Evolutionary conservation across 2,113 vertebrate genomes (phyloP).

Genomic region (Antechinus stuartii): DNA sequence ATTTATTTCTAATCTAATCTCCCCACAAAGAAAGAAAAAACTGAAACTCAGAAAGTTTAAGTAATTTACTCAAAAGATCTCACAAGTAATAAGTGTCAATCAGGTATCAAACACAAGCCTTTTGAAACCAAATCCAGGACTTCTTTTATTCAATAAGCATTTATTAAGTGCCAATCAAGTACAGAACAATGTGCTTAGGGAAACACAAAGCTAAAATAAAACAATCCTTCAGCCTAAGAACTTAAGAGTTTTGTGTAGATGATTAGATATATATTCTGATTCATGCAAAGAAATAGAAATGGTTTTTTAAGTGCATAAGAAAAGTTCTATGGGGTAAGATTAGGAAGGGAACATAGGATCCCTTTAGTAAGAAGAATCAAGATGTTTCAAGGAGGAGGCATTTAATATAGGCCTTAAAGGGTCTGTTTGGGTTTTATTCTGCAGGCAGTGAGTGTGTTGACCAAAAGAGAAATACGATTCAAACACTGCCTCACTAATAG

Average conservation of each 20-base stretch:
- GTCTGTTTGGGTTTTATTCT: neutral
- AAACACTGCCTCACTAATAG: neutral
- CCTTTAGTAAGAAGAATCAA: neutral
- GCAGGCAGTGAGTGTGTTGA: neutral
- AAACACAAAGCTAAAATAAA: neutral
- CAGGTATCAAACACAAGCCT: neutral
- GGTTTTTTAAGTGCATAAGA: neutral
- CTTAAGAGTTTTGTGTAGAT: neutral
- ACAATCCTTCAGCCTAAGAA: neutral
- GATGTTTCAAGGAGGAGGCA: neutral
- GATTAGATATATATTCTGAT: neutral
- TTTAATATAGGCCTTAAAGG: neutral
- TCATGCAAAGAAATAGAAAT: neutral
- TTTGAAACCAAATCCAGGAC: neutral
- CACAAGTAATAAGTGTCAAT: neutral
- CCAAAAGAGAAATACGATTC: neutral
- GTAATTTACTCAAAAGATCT: neutral
- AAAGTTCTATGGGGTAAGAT: neutral
- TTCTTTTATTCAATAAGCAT: neutral
- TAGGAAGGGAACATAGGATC: neutral
- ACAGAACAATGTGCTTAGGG: neutral
- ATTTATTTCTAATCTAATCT: neutral
- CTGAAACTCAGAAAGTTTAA: neutral
- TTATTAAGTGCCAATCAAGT: neutral
- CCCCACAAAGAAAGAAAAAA: neutral